These are phyloP conservation scores for Holotrichia oblita DNA, from an alignment of 1,140 invertebrate species.

Conservation along the genomic window DNA sequence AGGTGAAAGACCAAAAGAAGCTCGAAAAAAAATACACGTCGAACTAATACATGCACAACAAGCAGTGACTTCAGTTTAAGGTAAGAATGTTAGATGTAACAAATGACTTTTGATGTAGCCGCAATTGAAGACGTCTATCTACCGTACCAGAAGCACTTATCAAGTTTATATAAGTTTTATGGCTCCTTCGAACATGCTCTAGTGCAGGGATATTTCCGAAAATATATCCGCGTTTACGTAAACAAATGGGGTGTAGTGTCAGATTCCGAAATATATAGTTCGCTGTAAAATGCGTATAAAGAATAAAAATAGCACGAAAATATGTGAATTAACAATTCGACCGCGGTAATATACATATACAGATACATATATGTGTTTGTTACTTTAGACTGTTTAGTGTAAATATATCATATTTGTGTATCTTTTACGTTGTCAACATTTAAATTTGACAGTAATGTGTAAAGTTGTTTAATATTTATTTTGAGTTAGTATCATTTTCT, in stretches of 20 bases:
- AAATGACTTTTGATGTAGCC: slow-evolving; percentile 27
- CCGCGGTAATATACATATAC: too few relatives aligned
- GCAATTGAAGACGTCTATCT: slow-evolving; percentile 13
- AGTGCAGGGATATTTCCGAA: background rate
- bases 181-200: background rate
- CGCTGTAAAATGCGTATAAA: background rate
- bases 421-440: too few relatives aligned
- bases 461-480: too few relatives aligned
- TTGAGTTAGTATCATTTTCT: too few relatives aligned
- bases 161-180: slow-evolving; percentile 25
- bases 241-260: background rate
- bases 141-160: background rate
- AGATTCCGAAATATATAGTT: background rate
- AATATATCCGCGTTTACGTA: background rate
- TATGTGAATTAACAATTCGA: too few relatives aligned
- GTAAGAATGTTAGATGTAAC: slow-evolving; percentile 16
- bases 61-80: slow-evolving; percentile 15
- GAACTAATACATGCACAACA: slow-evolving; percentile 26
- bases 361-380: too few relatives aligned
- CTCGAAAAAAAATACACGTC: background rate
- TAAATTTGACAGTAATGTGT: too few relatives aligned
- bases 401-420: too few relatives aligned
- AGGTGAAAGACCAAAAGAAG: slow-evolving; percentile 22
- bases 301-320: too few relatives aligned
- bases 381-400: too few relatives aligned